These are phyloP conservation scores for Pristionchus entomophagus DNA, from an alignment of 2,888 invertebrate genomes.

Conservation along the genomic window DNA sequence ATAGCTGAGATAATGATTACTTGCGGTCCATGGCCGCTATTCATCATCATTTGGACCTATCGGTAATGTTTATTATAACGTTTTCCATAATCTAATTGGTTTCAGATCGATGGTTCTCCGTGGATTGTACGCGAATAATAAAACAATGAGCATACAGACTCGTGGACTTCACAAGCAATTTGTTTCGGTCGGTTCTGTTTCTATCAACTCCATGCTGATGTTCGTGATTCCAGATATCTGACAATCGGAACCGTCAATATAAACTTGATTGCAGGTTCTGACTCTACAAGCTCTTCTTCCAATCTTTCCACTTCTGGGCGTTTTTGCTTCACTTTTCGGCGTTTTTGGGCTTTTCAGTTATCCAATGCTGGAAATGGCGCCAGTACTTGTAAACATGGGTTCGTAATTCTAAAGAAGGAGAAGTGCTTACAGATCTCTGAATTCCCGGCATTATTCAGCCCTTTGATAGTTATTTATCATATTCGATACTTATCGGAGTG, in stretches of 20 bases:
- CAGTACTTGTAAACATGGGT: not conserved
- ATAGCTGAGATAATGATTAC: not conserved
- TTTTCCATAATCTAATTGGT: not conserved
- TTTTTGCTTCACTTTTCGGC: not conserved
- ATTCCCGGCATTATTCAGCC: not conserved
- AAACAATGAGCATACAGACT: not conserved
- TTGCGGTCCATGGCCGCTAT: not conserved
- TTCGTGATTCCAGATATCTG: no score
- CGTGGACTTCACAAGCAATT: not conserved
- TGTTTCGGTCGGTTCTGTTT: not conserved
- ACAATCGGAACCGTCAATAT: no score
- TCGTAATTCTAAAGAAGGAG: no score
- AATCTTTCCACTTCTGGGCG: not conserved
- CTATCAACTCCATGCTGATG: not conserved
- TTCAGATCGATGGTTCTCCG: not conserved
- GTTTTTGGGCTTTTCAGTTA: not conserved
- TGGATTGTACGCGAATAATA: not conserved
- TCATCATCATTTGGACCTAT: conserved; percentile 8
- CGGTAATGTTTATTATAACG: not conserved
- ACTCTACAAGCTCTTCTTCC: not conserved
- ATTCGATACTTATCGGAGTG: conserved; percentile 11
- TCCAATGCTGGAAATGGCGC: not conserved
- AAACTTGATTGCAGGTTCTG: no score
- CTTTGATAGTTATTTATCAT: not conserved
- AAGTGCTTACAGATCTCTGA: not conserved